These are phyloP conservation scores for Xiphorhynchus erythropygius DNA, from an alignment of 2,797 vertebrate genomes.

Conservation along the genomic window DNA sequence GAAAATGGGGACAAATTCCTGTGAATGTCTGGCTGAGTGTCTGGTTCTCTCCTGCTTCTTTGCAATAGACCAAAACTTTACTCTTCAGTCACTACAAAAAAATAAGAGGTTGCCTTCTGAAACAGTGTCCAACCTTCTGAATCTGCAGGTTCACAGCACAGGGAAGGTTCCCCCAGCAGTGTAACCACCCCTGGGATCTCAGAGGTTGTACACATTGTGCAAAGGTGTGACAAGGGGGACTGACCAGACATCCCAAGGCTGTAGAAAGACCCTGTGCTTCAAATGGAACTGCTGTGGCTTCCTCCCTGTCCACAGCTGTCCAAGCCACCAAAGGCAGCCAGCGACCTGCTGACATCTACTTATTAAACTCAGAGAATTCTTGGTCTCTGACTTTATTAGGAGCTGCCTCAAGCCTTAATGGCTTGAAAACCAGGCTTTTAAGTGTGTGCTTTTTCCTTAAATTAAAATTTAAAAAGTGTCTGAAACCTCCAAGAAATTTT, in stretches of 20 bases:
- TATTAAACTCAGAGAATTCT: background rate
- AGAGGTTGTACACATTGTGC: background rate
- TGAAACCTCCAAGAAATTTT: background rate
- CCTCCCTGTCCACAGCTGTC: background rate
- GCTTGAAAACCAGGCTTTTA: background rate
- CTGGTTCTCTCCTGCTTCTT: background rate
- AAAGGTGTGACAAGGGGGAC: background rate
- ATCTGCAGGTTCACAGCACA: background rate
- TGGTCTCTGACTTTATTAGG: background rate
- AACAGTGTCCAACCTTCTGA: background rate
- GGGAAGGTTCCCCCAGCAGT: background rate
- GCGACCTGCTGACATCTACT: background rate
- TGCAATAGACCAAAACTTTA: background rate
- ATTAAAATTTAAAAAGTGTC: background rate
- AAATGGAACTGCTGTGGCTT: background rate
- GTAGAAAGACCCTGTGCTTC: background rate
- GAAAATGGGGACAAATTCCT: background rate
- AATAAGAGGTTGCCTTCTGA: background rate
- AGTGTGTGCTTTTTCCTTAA: background rate
- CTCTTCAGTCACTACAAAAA: background rate
- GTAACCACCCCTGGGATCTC: background rate
- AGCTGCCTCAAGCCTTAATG: background rate
- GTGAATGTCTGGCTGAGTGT: background rate
- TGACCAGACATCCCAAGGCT: background rate
- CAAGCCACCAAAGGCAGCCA: background rate